A percentile compares a stretch with the other conserved stretches of the same genome.
These are phyloP conservation scores for Chinchilla lanigera DNA, from an alignment of 2,113 vertebrate genomes.

Conservation along the genomic window DNA sequence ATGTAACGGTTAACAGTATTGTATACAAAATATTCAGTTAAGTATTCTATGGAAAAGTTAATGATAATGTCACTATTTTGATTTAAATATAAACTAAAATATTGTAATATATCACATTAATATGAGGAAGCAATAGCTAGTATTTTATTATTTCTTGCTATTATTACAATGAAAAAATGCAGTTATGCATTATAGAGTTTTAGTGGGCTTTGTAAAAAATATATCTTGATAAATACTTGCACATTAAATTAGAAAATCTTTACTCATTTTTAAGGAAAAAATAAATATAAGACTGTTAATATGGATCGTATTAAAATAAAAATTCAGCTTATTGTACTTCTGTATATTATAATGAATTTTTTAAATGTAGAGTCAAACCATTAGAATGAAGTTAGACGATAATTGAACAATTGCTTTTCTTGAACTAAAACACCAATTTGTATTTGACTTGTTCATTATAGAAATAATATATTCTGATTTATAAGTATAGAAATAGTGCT, in stretches of 20 bases:
- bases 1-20: neutral
- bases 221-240: neutral
- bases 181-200: neutral
- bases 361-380: neutral
- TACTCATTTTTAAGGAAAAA: neutral
- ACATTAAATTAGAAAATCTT: neutral
- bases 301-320: neutral
- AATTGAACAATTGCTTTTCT: slow-evolving; percentile 5
- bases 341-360: neutral
- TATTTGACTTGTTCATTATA: neutral
- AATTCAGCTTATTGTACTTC: neutral
- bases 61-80: neutral
- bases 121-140: neutral
- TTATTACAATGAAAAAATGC: neutral
- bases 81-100: neutral
- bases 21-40: neutral
- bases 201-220: neutral
- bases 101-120: neutral
- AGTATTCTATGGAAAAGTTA: neutral
- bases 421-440: neutral
- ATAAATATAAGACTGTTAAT: neutral
- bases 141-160: neutral
- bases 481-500: neutral
- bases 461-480: neutral
- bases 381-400: neutral